Evolutionary conservation across 2,888 invertebrate species (phyloP), one percentile per base, ranked within the genome.

Genomic region (Acrobasis consociella): DNA sequence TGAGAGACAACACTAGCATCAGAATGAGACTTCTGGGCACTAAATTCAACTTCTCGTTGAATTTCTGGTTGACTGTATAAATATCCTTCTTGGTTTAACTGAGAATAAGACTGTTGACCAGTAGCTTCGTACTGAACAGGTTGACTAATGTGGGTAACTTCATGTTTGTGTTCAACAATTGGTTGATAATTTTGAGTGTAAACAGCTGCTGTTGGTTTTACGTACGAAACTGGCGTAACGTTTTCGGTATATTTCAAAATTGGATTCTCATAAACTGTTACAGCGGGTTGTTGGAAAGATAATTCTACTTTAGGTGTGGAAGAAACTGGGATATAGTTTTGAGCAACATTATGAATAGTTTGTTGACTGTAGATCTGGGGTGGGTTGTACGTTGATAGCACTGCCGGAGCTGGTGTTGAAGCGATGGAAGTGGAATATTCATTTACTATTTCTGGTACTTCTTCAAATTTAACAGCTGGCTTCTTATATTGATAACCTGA

Each of bases 1-100:
- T 89, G 89, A 31, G 92, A 92, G 31, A 92, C 90, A 16, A 81
- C 72, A 68, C 78, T 87, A 15, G 90, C 89, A 63, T 89, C 91
- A 37, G 90, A 91, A 67, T 91, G 90, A 15, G 76, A 63, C 56
- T 76, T 82, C 13, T 76, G 78, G 49, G 75, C 66, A 58, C 76
- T 81, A 5, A 76, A 75, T 69, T 86, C 86, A 49, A 80, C 64
- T 55, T 84, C 81, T 65, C 86, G 81, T 73, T 89, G 89, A 56
- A 89, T 87, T 81, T 89, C 91, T 7, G 91, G 91, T 69, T 90
- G 89, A 61, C 70, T 83, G 63, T 89, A 89, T 0, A 84, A 80
- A 65, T 87, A 87, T 8, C 81, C 84, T 74, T 79, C 82, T 68
- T 86, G 81, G 60, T 74, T 80, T 15, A 84, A 62, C 55, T 82